Evolutionary conservation across 1,140 invertebrate species (phyloP).

Genomic region (Bombus waltoni): DNA sequence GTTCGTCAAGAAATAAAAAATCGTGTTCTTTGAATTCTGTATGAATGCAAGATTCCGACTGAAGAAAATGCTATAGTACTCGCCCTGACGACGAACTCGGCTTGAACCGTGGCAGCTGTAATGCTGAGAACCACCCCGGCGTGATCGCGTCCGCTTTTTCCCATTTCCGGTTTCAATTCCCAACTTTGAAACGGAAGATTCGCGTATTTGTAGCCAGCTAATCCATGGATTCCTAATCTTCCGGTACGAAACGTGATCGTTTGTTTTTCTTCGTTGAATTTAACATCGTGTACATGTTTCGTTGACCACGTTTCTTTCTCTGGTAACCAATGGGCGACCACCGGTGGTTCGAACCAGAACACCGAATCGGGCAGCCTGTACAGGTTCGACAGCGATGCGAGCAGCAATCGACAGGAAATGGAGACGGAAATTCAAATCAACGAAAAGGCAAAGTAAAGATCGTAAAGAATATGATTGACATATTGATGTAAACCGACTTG

Average conservation of each 20-base stretch:
- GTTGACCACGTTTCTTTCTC: slow-evolving; percentile 87
- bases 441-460: not conserved
- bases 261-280: slow-evolving; percentile 92
- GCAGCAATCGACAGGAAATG: not conserved
- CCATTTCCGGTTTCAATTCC: slow-evolving; percentile 89
- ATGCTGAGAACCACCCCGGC: slow-evolving; percentile 85
- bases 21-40: not conserved
- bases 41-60: not conserved
- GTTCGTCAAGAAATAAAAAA: not conserved
- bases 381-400: not conserved
- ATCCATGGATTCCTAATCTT: slow-evolving; percentile 88
- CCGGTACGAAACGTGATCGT: slow-evolving; percentile 89
- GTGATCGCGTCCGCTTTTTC: slow-evolving; percentile 72
- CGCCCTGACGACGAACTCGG: slow-evolving; percentile 86
- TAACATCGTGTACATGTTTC: slow-evolving; percentile 90
- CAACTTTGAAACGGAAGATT: slow-evolving; percentile 94
- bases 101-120: slow-evolving; percentile 87
- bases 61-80: not conserved
- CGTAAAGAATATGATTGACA: not conserved
- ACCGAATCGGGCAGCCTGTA: slow-evolving; percentile 88
- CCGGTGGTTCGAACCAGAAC: slow-evolving; percentile 92
- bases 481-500: slow-evolving; percentile 81
- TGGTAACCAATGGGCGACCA: slow-evolving; percentile 89
- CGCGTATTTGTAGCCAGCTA: slow-evolving; percentile 88
- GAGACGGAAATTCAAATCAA: not conserved